Evolutionary conservation across 2,797 vertebrate genomes (phyloP).

Genomic region (Channa striata): DNA sequence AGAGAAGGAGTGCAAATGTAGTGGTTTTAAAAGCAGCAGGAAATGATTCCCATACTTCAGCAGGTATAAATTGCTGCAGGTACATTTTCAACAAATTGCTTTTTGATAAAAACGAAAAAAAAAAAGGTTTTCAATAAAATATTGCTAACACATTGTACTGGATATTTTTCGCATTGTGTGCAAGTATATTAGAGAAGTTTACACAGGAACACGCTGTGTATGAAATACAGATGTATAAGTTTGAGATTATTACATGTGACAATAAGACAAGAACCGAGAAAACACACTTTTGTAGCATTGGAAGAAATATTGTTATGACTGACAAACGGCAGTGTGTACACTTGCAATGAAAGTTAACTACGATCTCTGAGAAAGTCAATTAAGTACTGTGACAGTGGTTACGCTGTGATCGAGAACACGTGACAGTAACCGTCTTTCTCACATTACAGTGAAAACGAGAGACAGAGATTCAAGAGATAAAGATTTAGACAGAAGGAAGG

Average conservation of each 20-base stretch:
- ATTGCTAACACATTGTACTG: too few species aligned
- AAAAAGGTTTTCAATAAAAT: too few species aligned
- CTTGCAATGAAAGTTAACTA: slow-evolving; percentile 53
- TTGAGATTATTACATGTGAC: slow-evolving; percentile 9
- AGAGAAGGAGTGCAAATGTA: slow-evolving; percentile 8
- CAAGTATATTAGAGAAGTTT: slow-evolving; percentile 7
- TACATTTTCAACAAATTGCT: slow-evolving; percentile 8
- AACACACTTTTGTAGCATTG: slow-evolving; percentile 21
- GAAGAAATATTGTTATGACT: slow-evolving; percentile 35
- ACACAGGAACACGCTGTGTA: slow-evolving; percentile 17
- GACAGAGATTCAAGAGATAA: slow-evolving; percentile 36
- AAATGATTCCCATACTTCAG: slow-evolving; percentile 28
- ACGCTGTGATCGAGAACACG: slow-evolving; percentile 24
- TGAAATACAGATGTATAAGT: slow-evolving; percentile 28
- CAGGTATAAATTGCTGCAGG: slow-evolving; percentile 15
- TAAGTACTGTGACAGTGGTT: slow-evolving; percentile 40
- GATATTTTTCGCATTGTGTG: neutral
- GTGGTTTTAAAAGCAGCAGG: slow-evolving; percentile 37
- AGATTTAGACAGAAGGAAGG: slow-evolving; percentile 10
- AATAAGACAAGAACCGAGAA: slow-evolving; percentile 8
- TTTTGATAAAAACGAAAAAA: neutral
- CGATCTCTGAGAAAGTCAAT: slow-evolving; percentile 43
- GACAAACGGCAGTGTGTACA: slow-evolving; percentile 46
- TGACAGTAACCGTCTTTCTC: slow-evolving; percentile 16
- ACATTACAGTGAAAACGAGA: slow-evolving; percentile 22